Conservation (phyloP, 2,113 vertebrate species). For the Galeopterus variegatus region DNA sequence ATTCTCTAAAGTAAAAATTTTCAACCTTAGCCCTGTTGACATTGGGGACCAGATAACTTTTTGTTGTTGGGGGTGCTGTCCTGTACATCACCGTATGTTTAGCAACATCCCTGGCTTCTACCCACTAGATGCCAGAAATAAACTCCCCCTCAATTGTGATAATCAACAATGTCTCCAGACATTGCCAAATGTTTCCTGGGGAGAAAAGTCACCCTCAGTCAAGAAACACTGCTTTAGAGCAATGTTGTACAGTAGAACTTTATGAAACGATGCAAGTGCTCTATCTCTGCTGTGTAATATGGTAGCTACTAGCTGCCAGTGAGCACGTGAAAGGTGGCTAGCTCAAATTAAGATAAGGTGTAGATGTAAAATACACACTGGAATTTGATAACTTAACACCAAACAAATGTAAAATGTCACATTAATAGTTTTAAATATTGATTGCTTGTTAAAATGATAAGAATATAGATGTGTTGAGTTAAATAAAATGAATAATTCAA, state of each 20-base stretch:
- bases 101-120: background rate
- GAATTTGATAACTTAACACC: background rate
- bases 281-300: background rate
- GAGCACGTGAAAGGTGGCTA: background rate
- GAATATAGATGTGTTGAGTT: slow-evolving; percentile 23
- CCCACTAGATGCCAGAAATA: background rate
- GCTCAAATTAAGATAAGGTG: background rate
- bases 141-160: background rate
- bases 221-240: background rate
- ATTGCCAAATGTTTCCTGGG: background rate
- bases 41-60: background rate
- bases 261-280: background rate
- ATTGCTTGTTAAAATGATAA: slow-evolving; percentile 18
- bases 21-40: background rate
- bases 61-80: background rate
- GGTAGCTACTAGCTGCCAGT: background rate
- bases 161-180: background rate
- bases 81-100: background rate
- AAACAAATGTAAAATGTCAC: background rate
- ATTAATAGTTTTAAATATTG: background rate
- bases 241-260: background rate
- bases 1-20: background rate
- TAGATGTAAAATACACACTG: background rate
- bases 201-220: background rate
- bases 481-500: background rate